phyloP scores from a whole-genome alignment of 2,113 vertebrate genomes.

The Cyanoramphus novaezelandiae region DNA sequence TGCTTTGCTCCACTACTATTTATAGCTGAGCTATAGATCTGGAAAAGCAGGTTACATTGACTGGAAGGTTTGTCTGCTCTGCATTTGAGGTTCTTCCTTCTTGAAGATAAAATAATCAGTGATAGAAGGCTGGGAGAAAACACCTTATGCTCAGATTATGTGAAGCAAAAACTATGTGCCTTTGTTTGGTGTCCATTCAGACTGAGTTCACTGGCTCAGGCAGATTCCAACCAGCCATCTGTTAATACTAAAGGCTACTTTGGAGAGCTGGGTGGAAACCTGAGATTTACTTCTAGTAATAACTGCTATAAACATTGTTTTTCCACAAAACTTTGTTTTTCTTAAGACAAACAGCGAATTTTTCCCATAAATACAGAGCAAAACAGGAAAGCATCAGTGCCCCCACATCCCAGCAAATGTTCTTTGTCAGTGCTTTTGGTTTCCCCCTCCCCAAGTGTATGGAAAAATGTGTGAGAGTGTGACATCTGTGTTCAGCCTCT shows the following conservation, averaged over 20 bases:
- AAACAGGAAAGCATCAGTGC: background rate
- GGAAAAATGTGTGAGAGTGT: background rate
- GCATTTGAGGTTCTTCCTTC: background rate
- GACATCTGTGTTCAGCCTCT: slow-evolving; percentile 21
- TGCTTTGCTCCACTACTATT: background rate
- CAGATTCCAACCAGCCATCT: slow-evolving; percentile 4
- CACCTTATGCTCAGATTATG: background rate
- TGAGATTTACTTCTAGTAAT: slow-evolving; percentile 2
- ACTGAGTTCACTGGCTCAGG: background rate
- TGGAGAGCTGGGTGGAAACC: background rate
- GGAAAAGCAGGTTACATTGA: background rate
- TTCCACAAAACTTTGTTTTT: background rate
- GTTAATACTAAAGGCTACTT: slow-evolving; percentile 10
- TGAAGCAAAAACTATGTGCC: background rate
- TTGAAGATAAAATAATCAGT: background rate
- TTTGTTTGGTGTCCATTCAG: background rate
- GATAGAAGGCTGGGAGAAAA: background rate
- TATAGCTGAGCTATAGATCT: background rate
- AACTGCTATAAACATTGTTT: background rate
- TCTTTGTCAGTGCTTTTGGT: background rate
- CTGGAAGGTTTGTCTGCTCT: background rate
- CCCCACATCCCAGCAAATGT: background rate
- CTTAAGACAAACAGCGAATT: background rate
- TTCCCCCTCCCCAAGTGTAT: background rate
- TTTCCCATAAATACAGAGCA: background rate